Evolutionary conservation across 2,888 invertebrate species (phyloP).

Genomic region (Neoitamus cyanurus): DNA sequence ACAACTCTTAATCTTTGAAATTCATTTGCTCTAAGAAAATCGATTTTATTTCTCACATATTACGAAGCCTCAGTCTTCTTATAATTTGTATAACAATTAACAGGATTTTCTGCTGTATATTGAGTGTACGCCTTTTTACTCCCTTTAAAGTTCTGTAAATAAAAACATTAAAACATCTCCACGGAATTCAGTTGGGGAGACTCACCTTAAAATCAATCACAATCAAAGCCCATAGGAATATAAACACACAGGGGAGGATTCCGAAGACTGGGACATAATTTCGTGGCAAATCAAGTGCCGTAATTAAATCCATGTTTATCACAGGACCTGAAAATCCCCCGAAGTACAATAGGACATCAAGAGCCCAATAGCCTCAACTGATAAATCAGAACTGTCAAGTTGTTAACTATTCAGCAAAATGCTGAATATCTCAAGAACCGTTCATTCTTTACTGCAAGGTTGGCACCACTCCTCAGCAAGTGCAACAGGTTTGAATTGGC

Average conservation of each 20-base stretch:
- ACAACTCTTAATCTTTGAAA: neutral
- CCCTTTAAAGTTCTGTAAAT: constrained; percentile 48
- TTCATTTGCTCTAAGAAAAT: neutral
- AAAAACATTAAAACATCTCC: neutral
- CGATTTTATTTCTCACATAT: neutral
- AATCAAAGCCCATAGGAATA: constrained; percentile 48
- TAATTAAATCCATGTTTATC: constrained; percentile 11
- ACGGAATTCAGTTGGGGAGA: neutral
- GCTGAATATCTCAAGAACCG: neutral
- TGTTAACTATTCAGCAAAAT: fast-evolving
- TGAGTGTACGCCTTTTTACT: constrained; percentile 46
- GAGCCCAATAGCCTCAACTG: neutral
- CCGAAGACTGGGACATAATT: neutral
- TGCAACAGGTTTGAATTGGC: neutral
- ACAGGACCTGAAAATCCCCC: neutral
- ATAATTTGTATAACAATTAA: constrained; percentile 47
- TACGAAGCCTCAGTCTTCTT: neutral
- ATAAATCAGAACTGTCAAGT: neutral
- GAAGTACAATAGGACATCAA: neutral
- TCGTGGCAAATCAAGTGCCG: neutral
- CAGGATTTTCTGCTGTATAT: constrained; percentile 43
- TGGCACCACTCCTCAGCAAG: neutral
- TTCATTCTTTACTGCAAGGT: neutral
- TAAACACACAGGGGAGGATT: constrained; percentile 46
- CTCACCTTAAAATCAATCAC: constrained; percentile 49